Base-by-base conservation (phyloP, 1,140 invertebrate genomes). In the Drosophila lacteicornis region DNA sequence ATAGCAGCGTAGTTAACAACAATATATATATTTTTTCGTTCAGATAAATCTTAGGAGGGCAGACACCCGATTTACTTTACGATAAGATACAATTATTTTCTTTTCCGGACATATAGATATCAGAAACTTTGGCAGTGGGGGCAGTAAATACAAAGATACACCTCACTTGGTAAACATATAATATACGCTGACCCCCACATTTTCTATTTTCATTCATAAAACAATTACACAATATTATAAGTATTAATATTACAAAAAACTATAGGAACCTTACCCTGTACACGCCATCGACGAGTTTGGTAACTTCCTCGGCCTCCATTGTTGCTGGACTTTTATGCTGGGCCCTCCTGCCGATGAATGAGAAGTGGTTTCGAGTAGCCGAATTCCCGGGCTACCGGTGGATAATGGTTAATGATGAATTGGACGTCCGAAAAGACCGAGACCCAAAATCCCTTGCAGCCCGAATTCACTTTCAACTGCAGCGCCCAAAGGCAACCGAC, bases 281-380 rank as follows among this genome's bases (percentile, higher is more conserved):
- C 87, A 97, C 97, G 83, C 96, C 96, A 94, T 97, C 97, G 78
- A 97, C 97, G 80, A 97, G 96, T 94, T 96, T 97, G 83, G 96
- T 97, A 79, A 97, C 95, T 94, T 97, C 97, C 93, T 97, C 96
- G 80, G 96, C 96, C 94, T 97, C 96, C 96, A 97, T 97, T 71
- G 61, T 74, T 53, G 57, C 42, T 66, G 33, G 43, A 47, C 51
- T 25, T 50, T 38, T 33, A 11, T 50, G 42, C 30, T 42, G 65
- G 55, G 53, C 56, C 43, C 40, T 74, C 50, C 50, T 65, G 53
- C 33, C 66, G 57, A 70, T 79, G 58, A 53, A 79, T 71, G 61
- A 65, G 56, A 49, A 33, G 75, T 40, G 40, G 56, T 42, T 58
- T 47, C 61, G 66, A 60, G 79, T 67, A 67, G 58, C 45, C 58